phyloP scores from a whole-genome alignment of 2,113 vertebrate species.

The Coreoperca whiteheadi region DNA sequence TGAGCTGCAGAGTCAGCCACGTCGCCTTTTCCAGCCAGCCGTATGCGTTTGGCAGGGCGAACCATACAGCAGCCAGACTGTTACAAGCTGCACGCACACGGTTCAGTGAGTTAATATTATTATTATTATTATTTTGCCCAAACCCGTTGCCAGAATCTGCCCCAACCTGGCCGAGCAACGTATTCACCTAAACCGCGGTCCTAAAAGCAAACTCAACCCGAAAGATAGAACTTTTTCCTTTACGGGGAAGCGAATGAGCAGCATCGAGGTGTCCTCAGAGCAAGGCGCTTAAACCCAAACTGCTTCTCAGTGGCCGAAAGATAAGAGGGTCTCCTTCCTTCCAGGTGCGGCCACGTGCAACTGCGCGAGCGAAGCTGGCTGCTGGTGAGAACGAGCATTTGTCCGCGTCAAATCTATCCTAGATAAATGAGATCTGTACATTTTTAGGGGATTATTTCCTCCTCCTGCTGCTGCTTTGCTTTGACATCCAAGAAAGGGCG shows the following conservation, averaged over 20 bases:
- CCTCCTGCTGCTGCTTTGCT: constrained; percentile 14
- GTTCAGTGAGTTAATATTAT: constrained; percentile 43
- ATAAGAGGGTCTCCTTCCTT: constrained; percentile 22
- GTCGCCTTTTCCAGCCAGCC: constrained; percentile 34
- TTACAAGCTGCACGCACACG: constrained; percentile 38
- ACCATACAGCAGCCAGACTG: constrained; percentile 31
- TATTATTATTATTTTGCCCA: constrained; percentile 47
- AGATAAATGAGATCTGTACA: neutral
- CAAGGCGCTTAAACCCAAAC: neutral
- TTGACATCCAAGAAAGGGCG: constrained; percentile 9
- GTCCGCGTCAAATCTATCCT: neutral
- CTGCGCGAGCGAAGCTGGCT: constrained; percentile 14
- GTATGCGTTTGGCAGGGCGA: constrained; percentile 38
- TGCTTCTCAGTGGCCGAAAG: constrained; percentile 16
- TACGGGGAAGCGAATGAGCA: neutral
- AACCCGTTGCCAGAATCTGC: constrained; percentile 30
- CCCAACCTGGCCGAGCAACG: constrained; percentile 1
- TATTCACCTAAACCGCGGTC: neutral
- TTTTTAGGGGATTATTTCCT: neutral
- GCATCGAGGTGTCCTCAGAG: neutral
- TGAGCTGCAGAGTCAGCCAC: constrained; percentile 41
- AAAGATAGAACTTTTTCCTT: neutral
- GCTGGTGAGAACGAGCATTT: neutral
- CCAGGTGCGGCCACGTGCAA: constrained; percentile 9
- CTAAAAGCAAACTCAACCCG: neutral